Conservation (phyloP, 1,140 invertebrate species). For the Hycleus phaleratus region DNA sequence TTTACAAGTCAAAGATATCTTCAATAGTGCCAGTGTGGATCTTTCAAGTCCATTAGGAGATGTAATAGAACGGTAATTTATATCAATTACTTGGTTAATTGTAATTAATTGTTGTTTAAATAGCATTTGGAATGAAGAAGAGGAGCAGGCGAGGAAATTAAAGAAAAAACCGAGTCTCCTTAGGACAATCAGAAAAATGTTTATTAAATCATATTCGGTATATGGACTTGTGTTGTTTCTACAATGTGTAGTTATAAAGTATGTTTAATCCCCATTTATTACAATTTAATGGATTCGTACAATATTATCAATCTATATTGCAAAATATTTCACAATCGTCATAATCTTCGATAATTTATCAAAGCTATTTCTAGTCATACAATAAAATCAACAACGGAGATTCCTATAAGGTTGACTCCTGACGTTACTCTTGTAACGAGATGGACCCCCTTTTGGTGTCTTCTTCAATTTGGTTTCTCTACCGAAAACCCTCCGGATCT, state of each 20-base stretch:
- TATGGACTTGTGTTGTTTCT: constrained; percentile 30
- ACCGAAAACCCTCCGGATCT: too few relatives aligned
- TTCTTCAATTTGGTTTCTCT: too few relatives aligned
- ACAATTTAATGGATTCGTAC: too few relatives aligned
- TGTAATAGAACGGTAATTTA: constrained; percentile 51
- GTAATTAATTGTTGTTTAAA: constrained; percentile 14
- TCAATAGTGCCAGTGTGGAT: constrained; percentile 53
- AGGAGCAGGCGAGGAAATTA: constrained; percentile 33
- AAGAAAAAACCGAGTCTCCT: constrained; percentile 22
- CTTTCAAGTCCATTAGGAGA: constrained; percentile 53
- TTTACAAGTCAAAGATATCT: constrained; percentile 61
- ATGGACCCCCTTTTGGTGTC: too few relatives aligned
- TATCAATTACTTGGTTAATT: neutral
- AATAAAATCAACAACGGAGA: too few relatives aligned
- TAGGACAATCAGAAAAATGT: constrained; percentile 39
- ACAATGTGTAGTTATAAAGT: constrained; percentile 32
- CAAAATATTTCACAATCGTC: too few relatives aligned
- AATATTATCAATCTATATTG: too few relatives aligned
- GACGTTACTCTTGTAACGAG: too few relatives aligned
- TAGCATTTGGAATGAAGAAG: constrained; percentile 47
- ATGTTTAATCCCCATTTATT: neutral
- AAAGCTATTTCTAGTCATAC: too few relatives aligned
- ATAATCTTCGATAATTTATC: too few relatives aligned
- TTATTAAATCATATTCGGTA: constrained; percentile 30
- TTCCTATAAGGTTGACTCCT: too few relatives aligned